These are phyloP conservation scores for Osmerus mordax DNA, from an alignment of 2,113 vertebrate species.

Conservation along the genomic window DNA sequence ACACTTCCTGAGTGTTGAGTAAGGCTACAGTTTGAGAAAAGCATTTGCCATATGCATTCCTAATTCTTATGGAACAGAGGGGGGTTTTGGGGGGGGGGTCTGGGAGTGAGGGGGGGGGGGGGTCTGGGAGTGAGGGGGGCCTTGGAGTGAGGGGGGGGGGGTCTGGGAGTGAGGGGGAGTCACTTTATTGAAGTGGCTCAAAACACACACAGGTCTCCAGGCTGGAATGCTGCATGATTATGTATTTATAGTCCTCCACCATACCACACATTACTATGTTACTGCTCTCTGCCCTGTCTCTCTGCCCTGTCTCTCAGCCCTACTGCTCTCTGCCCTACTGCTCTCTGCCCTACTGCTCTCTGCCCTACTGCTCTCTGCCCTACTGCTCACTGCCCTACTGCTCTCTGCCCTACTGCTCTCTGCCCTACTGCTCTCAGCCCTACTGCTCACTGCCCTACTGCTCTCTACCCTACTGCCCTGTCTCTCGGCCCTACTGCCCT, in stretches of 20 bases:
- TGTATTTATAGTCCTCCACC: constrained; percentile 41
- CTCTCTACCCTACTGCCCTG: no score
- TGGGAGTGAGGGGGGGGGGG: neutral
- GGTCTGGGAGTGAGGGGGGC: no score
- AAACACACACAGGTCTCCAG: constrained; percentile 7
- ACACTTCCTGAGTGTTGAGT: neutral
- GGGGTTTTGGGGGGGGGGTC: neutral
- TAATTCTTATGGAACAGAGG: neutral
- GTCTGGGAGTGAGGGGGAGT: neutral
- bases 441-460: neutral
- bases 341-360: neutral
- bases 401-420: neutral
- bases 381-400: neutral
- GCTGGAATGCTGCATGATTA: constrained; percentile 33
- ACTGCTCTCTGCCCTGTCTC: neutral
- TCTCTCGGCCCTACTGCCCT: neutral
- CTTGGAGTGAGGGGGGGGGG: neutral
- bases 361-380: constrained; percentile 4
- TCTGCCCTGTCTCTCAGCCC: no score
- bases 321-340: constrained; percentile 4
- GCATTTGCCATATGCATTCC: no score
- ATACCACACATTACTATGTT: constrained; percentile 39
- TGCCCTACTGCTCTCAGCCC: neutral
- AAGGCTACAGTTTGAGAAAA: neutral
- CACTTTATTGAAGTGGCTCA: neutral